phyloP scores from a whole-genome alignment of 1,140 invertebrate species.

The Tetraneura akinire region DNA sequence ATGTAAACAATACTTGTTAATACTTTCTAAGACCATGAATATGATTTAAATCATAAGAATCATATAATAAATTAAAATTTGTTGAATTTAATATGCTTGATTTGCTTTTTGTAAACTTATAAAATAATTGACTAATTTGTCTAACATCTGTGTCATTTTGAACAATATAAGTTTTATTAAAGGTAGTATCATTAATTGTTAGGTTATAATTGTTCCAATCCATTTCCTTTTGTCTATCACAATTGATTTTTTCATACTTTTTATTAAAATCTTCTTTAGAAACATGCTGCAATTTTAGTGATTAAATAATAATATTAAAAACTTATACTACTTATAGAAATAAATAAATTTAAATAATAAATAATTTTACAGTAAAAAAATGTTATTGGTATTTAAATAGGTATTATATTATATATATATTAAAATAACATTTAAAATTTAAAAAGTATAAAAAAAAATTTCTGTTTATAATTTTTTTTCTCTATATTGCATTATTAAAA shows the following conservation, averaged over 20 bases:
- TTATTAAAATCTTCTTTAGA: too few relatives aligned
- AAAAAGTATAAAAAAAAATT: too few relatives aligned
- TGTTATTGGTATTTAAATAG: too few relatives aligned
- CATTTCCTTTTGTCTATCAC: neutral
- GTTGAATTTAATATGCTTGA: neutral
- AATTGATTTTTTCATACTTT: neutral
- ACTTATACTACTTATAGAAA: too few relatives aligned
- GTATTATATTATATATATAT: too few relatives aligned
- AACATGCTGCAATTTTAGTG: too few relatives aligned
- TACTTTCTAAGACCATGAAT: constrained; percentile 23
- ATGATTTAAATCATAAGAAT: neutral
- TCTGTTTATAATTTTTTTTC: too few relatives aligned
- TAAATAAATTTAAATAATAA: too few relatives aligned
- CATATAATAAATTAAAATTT: neutral
- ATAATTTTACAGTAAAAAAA: too few relatives aligned
- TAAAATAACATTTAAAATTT: too few relatives aligned
- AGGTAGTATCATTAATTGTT: neutral
- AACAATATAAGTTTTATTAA: neutral
- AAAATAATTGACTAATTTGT: neutral
- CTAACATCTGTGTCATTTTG: neutral
- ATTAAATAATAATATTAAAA: too few relatives aligned
- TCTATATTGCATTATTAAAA: too few relatives aligned
- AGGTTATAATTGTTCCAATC: neutral
- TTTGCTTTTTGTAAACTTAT: neutral
- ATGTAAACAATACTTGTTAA: neutral